Evolutionary conservation across 2,797 vertebrate genomes (phyloP).

Genomic region (Eulemur albifrons): DNA sequence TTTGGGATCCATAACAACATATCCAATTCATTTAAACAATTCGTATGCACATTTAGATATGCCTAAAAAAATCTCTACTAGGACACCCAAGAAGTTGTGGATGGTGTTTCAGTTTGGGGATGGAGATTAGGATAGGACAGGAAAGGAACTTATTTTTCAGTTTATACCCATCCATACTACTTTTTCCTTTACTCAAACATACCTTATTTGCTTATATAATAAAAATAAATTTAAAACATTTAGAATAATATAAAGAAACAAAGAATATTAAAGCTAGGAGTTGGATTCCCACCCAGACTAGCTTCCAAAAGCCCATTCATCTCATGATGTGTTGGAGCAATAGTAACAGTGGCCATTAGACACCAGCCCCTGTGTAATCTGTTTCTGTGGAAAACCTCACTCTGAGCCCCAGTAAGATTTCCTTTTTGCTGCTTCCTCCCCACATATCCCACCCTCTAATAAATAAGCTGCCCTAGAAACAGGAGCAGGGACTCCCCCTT

Average conservation of each 20-base stretch:
- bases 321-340: too few relatives aligned
- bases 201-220: background rate
- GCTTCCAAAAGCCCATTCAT: background rate
- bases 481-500: background rate
- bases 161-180: background rate
- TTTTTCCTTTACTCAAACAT: background rate
- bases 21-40: background rate
- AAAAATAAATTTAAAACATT: background rate
- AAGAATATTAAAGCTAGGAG: background rate
- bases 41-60: background rate
- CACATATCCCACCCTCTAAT: background rate
- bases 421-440: background rate
- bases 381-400: background rate
- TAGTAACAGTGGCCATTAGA: background rate
- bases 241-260: background rate
- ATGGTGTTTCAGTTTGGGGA: background rate
- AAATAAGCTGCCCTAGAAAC: background rate
- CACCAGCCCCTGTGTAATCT: background rate
- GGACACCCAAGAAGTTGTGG: background rate
- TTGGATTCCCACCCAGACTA: background rate
- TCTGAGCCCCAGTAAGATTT: background rate
- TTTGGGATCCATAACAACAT: background rate
- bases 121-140: background rate
- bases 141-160: background rate
- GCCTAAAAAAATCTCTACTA: background rate